Conservation (phyloP, 2,888 invertebrate genomes). For the Noctua pronuba region DNA sequence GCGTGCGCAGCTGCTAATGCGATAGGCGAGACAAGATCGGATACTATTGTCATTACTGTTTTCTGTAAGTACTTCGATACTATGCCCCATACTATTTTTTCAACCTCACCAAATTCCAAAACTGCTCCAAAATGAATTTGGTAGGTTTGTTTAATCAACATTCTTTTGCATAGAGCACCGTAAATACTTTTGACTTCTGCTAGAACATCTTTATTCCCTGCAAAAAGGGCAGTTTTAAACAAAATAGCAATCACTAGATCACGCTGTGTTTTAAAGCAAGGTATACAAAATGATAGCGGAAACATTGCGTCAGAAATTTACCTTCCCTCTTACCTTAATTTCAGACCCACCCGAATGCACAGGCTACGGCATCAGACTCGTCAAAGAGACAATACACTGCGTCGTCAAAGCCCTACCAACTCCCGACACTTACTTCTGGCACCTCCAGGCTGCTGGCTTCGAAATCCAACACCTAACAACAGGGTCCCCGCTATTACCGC, state of each 20-base stretch:
- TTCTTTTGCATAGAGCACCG: neutral
- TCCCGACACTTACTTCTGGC: slow-evolving; percentile 87
- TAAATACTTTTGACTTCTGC: neutral
- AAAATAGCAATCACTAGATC: neutral
- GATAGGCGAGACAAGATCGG: slow-evolving; percentile 83
- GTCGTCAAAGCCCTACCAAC: slow-evolving; percentile 81
- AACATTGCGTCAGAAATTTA: neutral
- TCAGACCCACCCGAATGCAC: slow-evolving; percentile 86
- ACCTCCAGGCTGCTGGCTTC: slow-evolving; percentile 81
- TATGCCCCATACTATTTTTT: neutral
- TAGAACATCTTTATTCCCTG: neutral
- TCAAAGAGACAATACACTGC: slow-evolving; percentile 83
- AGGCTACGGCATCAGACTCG: slow-evolving; percentile 79
- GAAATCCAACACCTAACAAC: slow-evolving; percentile 85
- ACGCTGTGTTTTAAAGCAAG: neutral
- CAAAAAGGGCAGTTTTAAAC: neutral
- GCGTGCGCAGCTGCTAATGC: slow-evolving; percentile 83
- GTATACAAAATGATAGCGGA: neutral
- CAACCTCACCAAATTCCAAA: too few species aligned
- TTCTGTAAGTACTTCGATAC: slow-evolving; percentile 78
- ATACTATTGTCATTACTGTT: slow-evolving; percentile 80
- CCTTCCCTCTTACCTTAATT: slow-evolving; percentile 32
- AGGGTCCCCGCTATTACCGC: slow-evolving; percentile 81
- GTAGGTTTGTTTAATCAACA: neutral
- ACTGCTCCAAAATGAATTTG: neutral